Evolutionary conservation across 2,113 vertebrate species (phyloP), one percentile per base, ranked within the genome.

Genomic region (Pterocles gutturalis): DNA sequence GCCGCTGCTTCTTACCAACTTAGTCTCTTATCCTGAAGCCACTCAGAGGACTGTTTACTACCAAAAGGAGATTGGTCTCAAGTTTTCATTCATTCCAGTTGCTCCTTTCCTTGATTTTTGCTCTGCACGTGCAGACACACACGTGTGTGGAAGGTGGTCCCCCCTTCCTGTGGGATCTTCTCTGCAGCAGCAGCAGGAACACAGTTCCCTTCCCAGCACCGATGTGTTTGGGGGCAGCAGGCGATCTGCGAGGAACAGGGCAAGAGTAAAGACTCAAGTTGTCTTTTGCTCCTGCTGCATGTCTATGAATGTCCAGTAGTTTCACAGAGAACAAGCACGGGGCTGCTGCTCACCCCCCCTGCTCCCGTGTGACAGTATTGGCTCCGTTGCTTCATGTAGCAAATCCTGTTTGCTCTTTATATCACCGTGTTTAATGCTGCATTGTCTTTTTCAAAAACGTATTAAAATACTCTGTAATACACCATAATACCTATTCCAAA

Each of bases 381-480:
- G 49, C 54, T 88, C 49, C 3, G 1, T n/a, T 16, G 4, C 55
- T 79, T 62, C 41, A 8, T 7, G 4, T 36, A 58, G 75, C 73
- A 91, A 95, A 94, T 94, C 83, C 78, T 18, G 7, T 76, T 96
- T 85, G 86, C 83, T 78, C 18, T 57, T 87, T 65, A 31, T 43
- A 2, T 72, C 11, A 0, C 53, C 7, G 0, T 57, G n/a, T 83
- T 84, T 82, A 87, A 67, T 29, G 71, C 91, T 5, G 4, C 49
- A 26, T 77, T 94, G 86, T 80, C 77, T 89, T 92, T 95, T 76
- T 79, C 64, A 71, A 79, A 84, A 89, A 26, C 7, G 0, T 69
- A 61, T 91, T 94, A 69, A 92, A 94, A 89, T 36, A 17, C 45
- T 73, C 89, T 43, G 61, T 95, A 87, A 89, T 92, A 81, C 83